A percentile compares a stretch with the other conserved stretches of the same genome.
Conservation (phyloP, 2,797 vertebrate species). For the Microcaecilia unicolor region DNA sequence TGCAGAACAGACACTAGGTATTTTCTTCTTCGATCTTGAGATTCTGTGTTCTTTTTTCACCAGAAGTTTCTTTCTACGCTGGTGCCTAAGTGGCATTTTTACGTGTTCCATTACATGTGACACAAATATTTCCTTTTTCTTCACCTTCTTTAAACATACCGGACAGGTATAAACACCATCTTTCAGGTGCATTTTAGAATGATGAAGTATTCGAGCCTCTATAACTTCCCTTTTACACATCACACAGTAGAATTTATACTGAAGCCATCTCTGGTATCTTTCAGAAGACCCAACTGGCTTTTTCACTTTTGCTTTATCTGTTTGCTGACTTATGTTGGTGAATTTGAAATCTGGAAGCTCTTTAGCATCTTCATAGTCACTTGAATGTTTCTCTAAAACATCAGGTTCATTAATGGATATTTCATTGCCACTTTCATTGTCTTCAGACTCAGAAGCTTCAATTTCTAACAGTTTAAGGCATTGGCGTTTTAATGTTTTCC, state of each 20-base stretch:
- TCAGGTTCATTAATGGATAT: slow-evolving; percentile 53
- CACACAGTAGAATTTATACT: slow-evolving; percentile 79
- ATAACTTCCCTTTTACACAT: slow-evolving; percentile 82
- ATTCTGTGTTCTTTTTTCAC: slow-evolving; percentile 33
- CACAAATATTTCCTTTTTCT: slow-evolving; percentile 79
- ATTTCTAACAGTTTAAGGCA: slow-evolving; percentile 80
- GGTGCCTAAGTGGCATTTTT: slow-evolving; percentile 58
- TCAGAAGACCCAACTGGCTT: slow-evolving; percentile 65
- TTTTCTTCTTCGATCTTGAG: slow-evolving; percentile 5
- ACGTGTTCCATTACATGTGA: slow-evolving; percentile 85
- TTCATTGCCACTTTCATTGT: slow-evolving; percentile 60
- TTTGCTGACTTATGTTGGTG: slow-evolving; percentile 42
- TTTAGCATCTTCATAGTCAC: slow-evolving; percentile 48
- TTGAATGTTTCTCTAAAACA: slow-evolving; percentile 54
- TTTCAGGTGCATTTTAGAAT: slow-evolving; percentile 85
- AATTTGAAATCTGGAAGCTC: slow-evolving; percentile 52
- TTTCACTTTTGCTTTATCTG: slow-evolving; percentile 57
- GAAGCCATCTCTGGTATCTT: slow-evolving; percentile 70
- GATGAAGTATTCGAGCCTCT: slow-evolving; percentile 78
- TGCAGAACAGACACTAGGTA: slow-evolving; percentile 35
- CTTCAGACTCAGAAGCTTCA: slow-evolving; percentile 62
- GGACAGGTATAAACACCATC: slow-evolving; percentile 79
- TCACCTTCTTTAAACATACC: slow-evolving; percentile 78
- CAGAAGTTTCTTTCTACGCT: slow-evolving; percentile 62
- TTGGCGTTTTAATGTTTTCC: slow-evolving; percentile 90